These are phyloP conservation scores for Semicossyphus pulcher DNA, from an alignment of 2,113 vertebrate species.

Conservation along the genomic window DNA sequence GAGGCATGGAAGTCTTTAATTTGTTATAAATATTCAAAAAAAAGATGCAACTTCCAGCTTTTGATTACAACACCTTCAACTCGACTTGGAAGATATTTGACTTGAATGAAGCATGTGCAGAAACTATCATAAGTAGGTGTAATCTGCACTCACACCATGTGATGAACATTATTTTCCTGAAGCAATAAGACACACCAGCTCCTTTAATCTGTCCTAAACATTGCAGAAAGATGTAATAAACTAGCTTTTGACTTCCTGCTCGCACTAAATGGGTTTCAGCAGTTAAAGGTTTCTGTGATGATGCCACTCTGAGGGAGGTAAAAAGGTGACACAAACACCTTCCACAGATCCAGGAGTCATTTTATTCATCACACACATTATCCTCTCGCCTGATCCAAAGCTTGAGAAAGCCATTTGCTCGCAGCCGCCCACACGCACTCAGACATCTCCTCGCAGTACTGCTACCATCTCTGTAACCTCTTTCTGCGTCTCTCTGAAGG, in stretches of 20 bases:
- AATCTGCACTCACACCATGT: no score
- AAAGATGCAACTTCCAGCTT: not conserved
- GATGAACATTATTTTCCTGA: not conserved
- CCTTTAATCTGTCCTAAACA: not conserved
- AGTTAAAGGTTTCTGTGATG: slow-evolving; percentile 2
- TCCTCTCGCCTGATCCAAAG: slow-evolving; percentile 49
- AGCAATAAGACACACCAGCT: not conserved
- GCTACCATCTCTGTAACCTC: slow-evolving; percentile 57
- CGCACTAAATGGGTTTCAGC: not conserved
- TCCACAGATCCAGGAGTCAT: slow-evolving; percentile 32
- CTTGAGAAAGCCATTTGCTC: slow-evolving; percentile 61
- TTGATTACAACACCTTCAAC: not conserved
- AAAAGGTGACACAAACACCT: slow-evolving; percentile 33
- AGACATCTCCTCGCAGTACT: slow-evolving; percentile 44
- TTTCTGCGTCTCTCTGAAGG: slow-evolving; percentile 66
- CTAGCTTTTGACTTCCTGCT: not conserved
- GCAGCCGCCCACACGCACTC: slow-evolving; percentile 48
- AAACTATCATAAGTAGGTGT: not conserved
- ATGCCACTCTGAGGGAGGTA: slow-evolving; percentile 7
- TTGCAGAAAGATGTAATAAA: not conserved
- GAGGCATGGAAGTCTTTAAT: not conserved
- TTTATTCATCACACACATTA: slow-evolving; percentile 60
- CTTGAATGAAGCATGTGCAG: not conserved
- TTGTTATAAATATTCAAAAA: slow-evolving; percentile 1
- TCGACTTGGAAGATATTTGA: not conserved